These are phyloP conservation scores for Pteria penguin DNA, from an alignment of 2,888 invertebrate genomes.

Conservation along the genomic window DNA sequence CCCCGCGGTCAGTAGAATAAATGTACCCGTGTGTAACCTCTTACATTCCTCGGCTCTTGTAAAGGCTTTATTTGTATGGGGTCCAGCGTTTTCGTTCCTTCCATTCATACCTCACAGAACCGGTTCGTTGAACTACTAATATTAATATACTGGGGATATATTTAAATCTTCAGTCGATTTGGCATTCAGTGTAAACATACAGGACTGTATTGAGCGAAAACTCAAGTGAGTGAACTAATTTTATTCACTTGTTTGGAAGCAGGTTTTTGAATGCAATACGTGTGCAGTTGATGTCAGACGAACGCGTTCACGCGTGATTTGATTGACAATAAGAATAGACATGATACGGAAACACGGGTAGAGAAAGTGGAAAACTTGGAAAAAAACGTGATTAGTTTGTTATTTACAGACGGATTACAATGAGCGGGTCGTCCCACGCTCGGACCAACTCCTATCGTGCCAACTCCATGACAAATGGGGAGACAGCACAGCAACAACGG, in stretches of 20 bases:
- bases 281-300: neutral
- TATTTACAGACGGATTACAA: too few species aligned
- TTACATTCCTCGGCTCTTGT: too few species aligned
- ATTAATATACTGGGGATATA: neutral
- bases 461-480: neutral
- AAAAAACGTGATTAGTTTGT: neutral
- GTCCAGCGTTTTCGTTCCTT: neutral
- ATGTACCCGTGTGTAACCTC: too few species aligned
- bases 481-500: conserved; percentile 31
- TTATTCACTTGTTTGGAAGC: neutral
- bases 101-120: neutral
- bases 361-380: too few species aligned
- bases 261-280: neutral
- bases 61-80: neutral
- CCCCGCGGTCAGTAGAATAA: too few species aligned
- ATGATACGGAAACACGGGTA: too few species aligned
- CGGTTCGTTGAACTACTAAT: neutral
- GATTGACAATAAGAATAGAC: too few species aligned
- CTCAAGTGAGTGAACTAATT: neutral
- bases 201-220: neutral
- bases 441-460: conserved; percentile 18
- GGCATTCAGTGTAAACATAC: neutral
- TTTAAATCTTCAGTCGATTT: neutral
- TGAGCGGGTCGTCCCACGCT: conserved; percentile 19
- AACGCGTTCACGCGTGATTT: neutral